These are phyloP conservation scores for Vultur gryphus DNA, from an alignment of 2,797 vertebrate genomes.

Conservation along the genomic window DNA sequence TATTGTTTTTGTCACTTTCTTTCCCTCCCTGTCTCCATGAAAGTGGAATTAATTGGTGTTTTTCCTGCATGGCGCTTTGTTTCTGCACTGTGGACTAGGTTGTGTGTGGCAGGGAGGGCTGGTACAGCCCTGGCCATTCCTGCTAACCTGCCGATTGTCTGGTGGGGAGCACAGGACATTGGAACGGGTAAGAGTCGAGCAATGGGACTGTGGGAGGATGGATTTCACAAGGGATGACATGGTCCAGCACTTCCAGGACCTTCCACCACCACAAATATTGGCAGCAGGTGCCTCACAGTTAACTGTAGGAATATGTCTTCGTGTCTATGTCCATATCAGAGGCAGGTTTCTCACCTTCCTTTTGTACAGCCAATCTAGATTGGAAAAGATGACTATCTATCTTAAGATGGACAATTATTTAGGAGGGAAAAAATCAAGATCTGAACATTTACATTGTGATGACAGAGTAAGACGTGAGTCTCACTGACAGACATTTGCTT, in stretches of 20 bases:
- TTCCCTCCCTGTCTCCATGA: constrained; percentile 19
- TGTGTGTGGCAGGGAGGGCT: constrained; percentile 62
- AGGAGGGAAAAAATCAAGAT: rapidly evolving
- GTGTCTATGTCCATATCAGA: background rate
- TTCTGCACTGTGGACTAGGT: constrained; percentile 47
- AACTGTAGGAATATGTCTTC: background rate
- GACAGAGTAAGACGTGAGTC: background rate
- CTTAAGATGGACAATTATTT: background rate
- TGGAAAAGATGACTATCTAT: background rate
- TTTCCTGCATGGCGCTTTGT: constrained; percentile 59
- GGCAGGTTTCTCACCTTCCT: background rate
- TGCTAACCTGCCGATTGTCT: constrained; percentile 45
- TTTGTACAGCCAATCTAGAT: background rate
- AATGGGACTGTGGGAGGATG: constrained; percentile 32
- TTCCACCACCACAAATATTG: background rate
- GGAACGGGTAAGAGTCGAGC: constrained; percentile 56
- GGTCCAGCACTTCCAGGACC: background rate
- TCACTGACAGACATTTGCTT: background rate
- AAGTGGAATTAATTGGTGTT: constrained; percentile 49
- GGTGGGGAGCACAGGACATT: constrained; percentile 48
- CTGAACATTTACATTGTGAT: background rate
- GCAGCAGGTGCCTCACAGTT: background rate
- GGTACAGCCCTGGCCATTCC: constrained; percentile 32
- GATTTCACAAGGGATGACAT: background rate
- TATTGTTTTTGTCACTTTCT: constrained; percentile 36